Evolutionary conservation across 2,113 vertebrate species (phyloP).

Genomic region (Scortum barcoo): DNA sequence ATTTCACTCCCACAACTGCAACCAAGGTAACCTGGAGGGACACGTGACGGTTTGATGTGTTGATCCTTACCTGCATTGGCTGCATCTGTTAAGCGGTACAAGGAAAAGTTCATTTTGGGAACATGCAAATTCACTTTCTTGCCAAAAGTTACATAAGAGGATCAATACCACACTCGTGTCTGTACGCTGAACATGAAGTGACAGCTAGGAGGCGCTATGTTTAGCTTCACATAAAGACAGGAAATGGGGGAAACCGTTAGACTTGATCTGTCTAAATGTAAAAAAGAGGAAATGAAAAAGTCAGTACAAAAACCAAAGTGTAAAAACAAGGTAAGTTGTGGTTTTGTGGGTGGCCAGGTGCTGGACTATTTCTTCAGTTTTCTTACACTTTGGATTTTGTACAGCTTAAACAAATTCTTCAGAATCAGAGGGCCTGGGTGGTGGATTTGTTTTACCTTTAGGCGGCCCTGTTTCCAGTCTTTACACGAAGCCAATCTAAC

Average conservation of each 20-base stretch:
- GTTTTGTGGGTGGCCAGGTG: not conserved
- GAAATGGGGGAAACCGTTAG: not conserved
- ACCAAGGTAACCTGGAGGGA: constrained; percentile 84
- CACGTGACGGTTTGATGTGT: not conserved
- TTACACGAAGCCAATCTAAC: too few species aligned
- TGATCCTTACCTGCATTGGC: not conserved
- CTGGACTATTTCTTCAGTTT: not conserved
- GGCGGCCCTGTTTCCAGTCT: too few species aligned
- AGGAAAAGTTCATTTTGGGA: not conserved
- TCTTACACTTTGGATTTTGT: not conserved
- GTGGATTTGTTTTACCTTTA: too few species aligned
- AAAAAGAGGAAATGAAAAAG: not conserved
- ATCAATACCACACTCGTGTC: not conserved
- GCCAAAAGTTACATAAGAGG: not conserved
- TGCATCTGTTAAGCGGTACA: not conserved
- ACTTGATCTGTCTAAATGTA: not conserved
- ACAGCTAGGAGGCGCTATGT: not conserved
- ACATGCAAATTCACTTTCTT: not conserved
- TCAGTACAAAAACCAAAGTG: not conserved
- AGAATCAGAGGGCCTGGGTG: too few species aligned
- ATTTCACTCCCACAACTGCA: constrained; percentile 82
- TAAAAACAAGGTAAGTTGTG: not conserved
- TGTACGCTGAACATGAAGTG: not conserved
- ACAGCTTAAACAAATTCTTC: not conserved
- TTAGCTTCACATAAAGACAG: constrained; percentile 4